Evolutionary conservation across 1,140 invertebrate genomes (phyloP).

Genomic region (Ips nitidus): DNA sequence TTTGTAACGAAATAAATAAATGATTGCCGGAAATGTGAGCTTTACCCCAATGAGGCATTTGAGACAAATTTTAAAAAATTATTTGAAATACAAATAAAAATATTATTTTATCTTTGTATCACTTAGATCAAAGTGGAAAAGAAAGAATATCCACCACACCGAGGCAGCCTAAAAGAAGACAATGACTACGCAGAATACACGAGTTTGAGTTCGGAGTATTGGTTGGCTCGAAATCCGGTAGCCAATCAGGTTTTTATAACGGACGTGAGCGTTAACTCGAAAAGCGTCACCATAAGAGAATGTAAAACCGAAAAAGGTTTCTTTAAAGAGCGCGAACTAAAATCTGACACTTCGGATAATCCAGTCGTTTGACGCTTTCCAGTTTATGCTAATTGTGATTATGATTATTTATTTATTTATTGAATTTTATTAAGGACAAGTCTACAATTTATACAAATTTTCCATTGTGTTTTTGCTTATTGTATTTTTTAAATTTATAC

Average conservation of each 20-base stretch:
- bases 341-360: not conserved
- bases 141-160: slow-evolving; percentile 37
- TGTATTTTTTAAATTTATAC: no score
- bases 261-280: slow-evolving; percentile 89
- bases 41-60: no score
- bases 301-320: slow-evolving; percentile 92
- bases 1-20: no score
- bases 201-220: slow-evolving; percentile 76
- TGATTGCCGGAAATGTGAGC: no score
- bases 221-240: slow-evolving; percentile 79
- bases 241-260: slow-evolving; percentile 94
- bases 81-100: not conserved
- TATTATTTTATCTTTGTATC: not conserved
- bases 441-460: no score
- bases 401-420: no score
- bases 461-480: no score
- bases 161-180: slow-evolving; percentile 50
- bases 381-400: no score
- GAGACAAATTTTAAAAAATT: not conserved
- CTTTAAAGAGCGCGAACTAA: slow-evolving; percentile 66
- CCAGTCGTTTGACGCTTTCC: no score
- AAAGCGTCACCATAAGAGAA: slow-evolving; percentile 92
- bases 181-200: slow-evolving; percentile 52
- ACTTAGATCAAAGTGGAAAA: slow-evolving; percentile 27
- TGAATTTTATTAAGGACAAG: no score